Percentiles rank a stretch among this genome's conserved stretches.
These are phyloP conservation scores for Drosophila santomea DNA, from an alignment of 1,140 invertebrate genomes.

Conservation along the genomic window DNA sequence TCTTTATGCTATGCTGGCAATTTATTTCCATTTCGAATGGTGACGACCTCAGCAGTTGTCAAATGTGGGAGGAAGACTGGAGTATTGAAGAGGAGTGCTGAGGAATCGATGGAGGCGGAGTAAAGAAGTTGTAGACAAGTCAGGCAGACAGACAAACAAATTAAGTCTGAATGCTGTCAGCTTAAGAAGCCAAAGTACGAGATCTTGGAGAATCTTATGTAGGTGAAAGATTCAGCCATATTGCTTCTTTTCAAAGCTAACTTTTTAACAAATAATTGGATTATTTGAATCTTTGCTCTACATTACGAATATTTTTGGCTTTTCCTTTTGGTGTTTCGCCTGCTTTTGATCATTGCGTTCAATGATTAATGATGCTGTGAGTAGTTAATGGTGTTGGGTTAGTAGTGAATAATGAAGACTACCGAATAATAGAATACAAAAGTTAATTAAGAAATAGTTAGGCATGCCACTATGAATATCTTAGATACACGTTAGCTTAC, in stretches of 20 bases:
- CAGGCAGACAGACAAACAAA: conserved; percentile 37
- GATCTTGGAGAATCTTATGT: not conserved
- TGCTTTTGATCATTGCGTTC: conserved; percentile 4
- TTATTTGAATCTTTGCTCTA: not conserved
- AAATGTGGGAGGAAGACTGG: conserved; percentile 31
- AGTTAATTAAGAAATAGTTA: conserved; percentile 67
- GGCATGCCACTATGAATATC: conserved; percentile 52
- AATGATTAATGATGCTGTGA: conserved; percentile 33
- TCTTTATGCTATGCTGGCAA: conserved; percentile 34
- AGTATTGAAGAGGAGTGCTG: conserved; percentile 3
- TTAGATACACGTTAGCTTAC: conserved; percentile 17
- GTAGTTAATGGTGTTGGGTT: conserved; percentile 19
- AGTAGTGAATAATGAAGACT: conserved; percentile 51
- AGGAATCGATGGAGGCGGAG: not conserved
- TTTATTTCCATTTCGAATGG: conserved; percentile 50
- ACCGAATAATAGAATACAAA: conserved; percentile 30
- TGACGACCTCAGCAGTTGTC: conserved; percentile 39
- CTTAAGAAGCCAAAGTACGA: not conserved
- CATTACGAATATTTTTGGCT: not conserved
- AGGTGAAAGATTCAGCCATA: not conserved
- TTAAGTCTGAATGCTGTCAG: conserved; percentile 34
- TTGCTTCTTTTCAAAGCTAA: no score
- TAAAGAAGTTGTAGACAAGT: conserved; percentile 4
- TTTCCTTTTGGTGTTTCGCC: not conserved
- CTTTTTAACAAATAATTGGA: no score